phyloP scores from a whole-genome alignment of 2,797 vertebrate genomes.

The Phyllotis vaccarum region DNA sequence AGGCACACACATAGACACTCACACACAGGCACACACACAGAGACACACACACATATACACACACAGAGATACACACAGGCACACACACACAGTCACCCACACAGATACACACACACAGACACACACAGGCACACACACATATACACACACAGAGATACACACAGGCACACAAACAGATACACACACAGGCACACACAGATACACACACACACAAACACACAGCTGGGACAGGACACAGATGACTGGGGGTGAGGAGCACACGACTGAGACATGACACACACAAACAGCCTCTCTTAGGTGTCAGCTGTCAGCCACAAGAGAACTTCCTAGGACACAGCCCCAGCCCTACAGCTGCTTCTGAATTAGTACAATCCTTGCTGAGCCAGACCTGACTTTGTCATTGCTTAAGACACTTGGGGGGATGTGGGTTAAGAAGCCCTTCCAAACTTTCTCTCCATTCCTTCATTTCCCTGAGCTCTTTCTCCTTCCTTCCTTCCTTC shows the following conservation, averaged over 20 bases:
- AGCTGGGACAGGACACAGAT: neutral
- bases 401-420: neutral
- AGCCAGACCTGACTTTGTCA: neutral
- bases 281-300: neutral
- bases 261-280: neutral
- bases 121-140: too few relatives aligned
- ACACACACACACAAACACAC: too few relatives aligned
- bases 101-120: too few relatives aligned
- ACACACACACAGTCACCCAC: too few relatives aligned
- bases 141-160: too few relatives aligned
- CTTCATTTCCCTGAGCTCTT: neutral
- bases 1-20: too few relatives aligned
- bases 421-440: neutral
- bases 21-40: too few relatives aligned
- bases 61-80: too few relatives aligned
- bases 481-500: neutral
- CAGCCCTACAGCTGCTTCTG: neutral
- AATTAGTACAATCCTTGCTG: neutral
- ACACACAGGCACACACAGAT: too few relatives aligned
- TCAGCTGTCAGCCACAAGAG: neutral
- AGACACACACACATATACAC: too few relatives aligned
- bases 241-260: too few relatives aligned
- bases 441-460: neutral
- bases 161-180: too few relatives aligned
- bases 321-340: neutral